These are phyloP conservation scores for Ceratina japonica DNA, from an alignment of 1,140 invertebrate genomes.

Conservation along the genomic window DNA sequence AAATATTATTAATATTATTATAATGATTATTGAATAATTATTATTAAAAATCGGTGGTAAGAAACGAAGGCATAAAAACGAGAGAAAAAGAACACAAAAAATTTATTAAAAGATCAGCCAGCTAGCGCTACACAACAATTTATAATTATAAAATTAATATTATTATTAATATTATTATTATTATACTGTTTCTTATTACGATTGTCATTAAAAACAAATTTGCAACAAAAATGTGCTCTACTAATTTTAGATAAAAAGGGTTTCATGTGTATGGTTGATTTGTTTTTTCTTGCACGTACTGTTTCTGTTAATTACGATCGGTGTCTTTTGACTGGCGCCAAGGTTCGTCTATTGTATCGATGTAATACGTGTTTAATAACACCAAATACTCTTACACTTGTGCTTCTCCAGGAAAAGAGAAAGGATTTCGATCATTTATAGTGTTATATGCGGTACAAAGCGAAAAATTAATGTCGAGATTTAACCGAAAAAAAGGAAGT, in stretches of 20 bases:
- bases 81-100: constrained; percentile 40
- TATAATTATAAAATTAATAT: constrained; percentile 75
- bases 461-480: constrained; percentile 42
- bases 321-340: constrained; percentile 29
- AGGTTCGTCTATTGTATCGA: constrained; percentile 47
- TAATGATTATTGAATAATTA: constrained; percentile 73
- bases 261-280: constrained; percentile 34
- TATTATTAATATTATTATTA: constrained; percentile 71
- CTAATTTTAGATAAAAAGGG: constrained; percentile 57
- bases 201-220: constrained; percentile 77
- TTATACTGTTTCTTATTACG: constrained; percentile 78
- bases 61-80: constrained; percentile 52
- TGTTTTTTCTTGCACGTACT: constrained; percentile 40
- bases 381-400: constrained; percentile 46
- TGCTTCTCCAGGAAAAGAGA: constrained; percentile 25
- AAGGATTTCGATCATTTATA: constrained; percentile 41
- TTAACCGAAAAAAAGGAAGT: constrained; percentile 36
- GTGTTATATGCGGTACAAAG: constrained; percentile 35
- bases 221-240: constrained; percentile 64
- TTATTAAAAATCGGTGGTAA: constrained; percentile 72
- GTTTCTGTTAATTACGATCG: constrained; percentile 31
- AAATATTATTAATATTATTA: constrained; percentile 73
- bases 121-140: constrained; percentile 74
- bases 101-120: constrained; percentile 70
- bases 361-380: constrained; percentile 40